phyloP scores from a whole-genome alignment of 2,113 vertebrate species.

The Pterocles burchelli region DNA sequence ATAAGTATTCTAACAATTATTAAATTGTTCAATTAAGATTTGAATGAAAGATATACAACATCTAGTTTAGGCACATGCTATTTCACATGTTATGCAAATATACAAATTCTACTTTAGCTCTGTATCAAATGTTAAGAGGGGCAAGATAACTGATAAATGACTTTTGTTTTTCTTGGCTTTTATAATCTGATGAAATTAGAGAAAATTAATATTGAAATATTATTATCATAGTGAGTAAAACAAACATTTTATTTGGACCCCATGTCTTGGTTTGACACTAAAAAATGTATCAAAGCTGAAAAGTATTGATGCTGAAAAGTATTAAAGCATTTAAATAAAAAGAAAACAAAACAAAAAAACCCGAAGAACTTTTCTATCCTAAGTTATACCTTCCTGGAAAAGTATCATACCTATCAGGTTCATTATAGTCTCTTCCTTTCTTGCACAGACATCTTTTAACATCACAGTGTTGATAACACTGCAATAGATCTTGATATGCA shows the following conservation, averaged over 20 bases:
- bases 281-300: neutral
- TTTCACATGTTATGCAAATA: neutral
- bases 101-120: neutral
- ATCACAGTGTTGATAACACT: constrained; percentile 88
- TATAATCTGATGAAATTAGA: neutral
- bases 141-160: neutral
- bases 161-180: neutral
- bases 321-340: neutral
- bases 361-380: neutral
- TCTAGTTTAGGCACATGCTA: neutral
- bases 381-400: neutral
- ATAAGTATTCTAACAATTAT: neutral
- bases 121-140: neutral
- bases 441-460: constrained; percentile 80
- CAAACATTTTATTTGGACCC: neutral
- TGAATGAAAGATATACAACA: neutral
- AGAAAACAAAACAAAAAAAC: neutral
- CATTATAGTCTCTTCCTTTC: constrained; percentile 82
- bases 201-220: neutral
- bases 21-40: neutral
- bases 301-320: neutral
- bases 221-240: neutral
- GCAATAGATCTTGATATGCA: constrained; percentile 90
- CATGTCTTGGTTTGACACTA: neutral
- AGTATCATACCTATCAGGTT: constrained; percentile 81